phyloP scores from a whole-genome alignment of 2,797 vertebrate genomes.

The Macropus fuliginosus region DNA sequence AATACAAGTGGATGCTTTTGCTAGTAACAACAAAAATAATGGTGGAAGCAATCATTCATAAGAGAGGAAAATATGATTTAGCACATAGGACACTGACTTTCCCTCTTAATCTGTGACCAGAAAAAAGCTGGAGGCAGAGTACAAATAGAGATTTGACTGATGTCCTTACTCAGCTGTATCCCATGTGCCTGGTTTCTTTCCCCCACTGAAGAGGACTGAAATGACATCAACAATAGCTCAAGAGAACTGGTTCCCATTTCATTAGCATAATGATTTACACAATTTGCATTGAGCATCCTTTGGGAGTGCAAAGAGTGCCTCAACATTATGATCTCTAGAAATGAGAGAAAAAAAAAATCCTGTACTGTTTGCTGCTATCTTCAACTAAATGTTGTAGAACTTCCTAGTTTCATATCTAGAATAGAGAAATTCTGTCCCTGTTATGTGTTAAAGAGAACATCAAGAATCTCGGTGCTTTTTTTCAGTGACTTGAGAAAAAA shows the following conservation, averaged over 20 bases:
- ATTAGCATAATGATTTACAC: constrained; percentile 5
- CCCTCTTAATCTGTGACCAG: neutral
- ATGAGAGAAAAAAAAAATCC: neutral
- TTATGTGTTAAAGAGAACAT: neutral
- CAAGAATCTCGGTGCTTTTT: neutral
- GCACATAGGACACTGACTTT: neutral
- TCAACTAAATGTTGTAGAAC: neutral
- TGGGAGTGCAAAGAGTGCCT: neutral
- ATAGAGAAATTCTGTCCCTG: neutral
- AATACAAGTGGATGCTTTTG: neutral
- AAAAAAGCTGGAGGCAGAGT: constrained; percentile 6
- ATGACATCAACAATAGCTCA: neutral
- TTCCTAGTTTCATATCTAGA: constrained; percentile 8
- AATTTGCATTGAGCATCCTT: neutral
- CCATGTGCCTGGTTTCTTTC: neutral
- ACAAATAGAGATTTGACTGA: neutral
- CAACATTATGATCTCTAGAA: neutral
- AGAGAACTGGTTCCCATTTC: neutral
- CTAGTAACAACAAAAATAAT: neutral
- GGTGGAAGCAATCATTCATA: neutral
- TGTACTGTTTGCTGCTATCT: neutral
- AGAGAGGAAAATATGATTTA: neutral
- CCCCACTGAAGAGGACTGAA: neutral
- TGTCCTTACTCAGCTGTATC: neutral
- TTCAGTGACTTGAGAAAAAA: neutral